These are phyloP conservation scores for Oophaga pumilio DNA, from an alignment of 2,113 vertebrate species.

Conservation along the genomic window DNA sequence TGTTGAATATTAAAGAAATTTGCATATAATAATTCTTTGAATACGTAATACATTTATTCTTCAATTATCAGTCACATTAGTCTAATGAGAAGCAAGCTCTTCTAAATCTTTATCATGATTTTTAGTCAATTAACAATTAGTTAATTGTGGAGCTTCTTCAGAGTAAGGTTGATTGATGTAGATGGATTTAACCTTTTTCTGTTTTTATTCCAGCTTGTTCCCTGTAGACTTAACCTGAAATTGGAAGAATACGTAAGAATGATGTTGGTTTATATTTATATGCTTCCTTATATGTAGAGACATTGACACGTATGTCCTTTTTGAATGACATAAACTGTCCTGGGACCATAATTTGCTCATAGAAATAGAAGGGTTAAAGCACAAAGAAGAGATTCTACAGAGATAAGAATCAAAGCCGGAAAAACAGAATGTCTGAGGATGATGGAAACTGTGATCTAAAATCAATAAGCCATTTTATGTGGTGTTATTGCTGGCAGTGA, in stretches of 20 bases:
- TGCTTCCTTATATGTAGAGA: neutral
- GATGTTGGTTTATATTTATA: neutral
- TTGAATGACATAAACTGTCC: neutral
- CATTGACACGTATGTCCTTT: too few relatives aligned
- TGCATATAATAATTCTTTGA: neutral
- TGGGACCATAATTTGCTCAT: neutral
- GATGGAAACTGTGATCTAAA: slow-evolving; percentile 59
- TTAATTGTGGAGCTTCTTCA: neutral
- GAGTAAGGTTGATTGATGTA: neutral
- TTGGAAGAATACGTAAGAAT: neutral
- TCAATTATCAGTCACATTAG: neutral
- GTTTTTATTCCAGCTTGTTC: neutral
- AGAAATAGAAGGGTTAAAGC: slow-evolving; percentile 37
- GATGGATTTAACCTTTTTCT: slow-evolving; percentile 9
- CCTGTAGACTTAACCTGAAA: neutral
- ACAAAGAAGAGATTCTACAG: slow-evolving; percentile 42
- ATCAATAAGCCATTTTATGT: slow-evolving; percentile 60
- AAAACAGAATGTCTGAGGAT: slow-evolving; percentile 57
- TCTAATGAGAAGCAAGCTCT: too few relatives aligned
- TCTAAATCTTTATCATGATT: slow-evolving; percentile 2
- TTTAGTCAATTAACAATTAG: neutral
- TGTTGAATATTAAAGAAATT: neutral
- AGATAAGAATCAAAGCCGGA: slow-evolving; percentile 56
- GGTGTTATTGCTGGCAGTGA: slow-evolving; percentile 59
- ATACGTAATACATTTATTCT: neutral